A percentile compares a stretch with the other conserved stretches of the same genome.
Conservation (phyloP, 2,888 invertebrate species). For the Yponomeuta cagnagella region DNA sequence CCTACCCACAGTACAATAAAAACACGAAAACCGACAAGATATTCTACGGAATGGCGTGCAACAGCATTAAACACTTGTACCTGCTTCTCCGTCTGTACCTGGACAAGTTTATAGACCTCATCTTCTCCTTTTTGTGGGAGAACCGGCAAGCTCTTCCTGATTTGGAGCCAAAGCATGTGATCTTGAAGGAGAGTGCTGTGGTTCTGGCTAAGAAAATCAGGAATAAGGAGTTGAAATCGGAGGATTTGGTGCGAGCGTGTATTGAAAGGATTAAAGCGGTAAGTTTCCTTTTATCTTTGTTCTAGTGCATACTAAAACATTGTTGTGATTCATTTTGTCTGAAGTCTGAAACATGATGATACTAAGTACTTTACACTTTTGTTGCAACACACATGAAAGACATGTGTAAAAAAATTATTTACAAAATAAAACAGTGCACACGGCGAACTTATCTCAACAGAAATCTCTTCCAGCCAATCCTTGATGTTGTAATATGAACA, state of each 20-base stretch:
- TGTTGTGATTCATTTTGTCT: not conserved
- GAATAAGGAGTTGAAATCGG: constrained; percentile 77
- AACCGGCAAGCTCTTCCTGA: constrained; percentile 44
- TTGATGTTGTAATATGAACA: too few species aligned
- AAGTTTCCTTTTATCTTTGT: constrained; percentile 24
- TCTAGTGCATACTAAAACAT: not conserved
- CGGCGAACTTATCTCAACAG: too few species aligned
- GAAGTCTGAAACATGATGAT: not conserved
- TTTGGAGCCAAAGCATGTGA: constrained; percentile 45
- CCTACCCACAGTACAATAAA: constrained; percentile 20
- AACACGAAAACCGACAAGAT: constrained; percentile 49
- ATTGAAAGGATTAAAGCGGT: constrained; percentile 86
- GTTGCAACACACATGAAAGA: too few species aligned
- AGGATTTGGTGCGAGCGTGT: constrained; percentile 82
- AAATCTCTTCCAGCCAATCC: too few species aligned
- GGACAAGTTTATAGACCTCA: constrained; percentile 49
- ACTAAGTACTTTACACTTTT: too few species aligned
- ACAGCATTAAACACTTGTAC: constrained; percentile 45
- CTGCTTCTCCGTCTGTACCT: constrained; percentile 48
- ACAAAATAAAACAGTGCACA: too few species aligned
- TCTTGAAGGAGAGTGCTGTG: constrained; percentile 78
- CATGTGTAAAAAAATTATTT: too few species aligned
- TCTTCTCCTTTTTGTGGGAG: constrained; percentile 55
- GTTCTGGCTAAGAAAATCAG: constrained; percentile 81
- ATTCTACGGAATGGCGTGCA: constrained; percentile 46